Base-by-base conservation (phyloP, 1,140 invertebrate species). In the Dufourea novaeangliae region DNA sequence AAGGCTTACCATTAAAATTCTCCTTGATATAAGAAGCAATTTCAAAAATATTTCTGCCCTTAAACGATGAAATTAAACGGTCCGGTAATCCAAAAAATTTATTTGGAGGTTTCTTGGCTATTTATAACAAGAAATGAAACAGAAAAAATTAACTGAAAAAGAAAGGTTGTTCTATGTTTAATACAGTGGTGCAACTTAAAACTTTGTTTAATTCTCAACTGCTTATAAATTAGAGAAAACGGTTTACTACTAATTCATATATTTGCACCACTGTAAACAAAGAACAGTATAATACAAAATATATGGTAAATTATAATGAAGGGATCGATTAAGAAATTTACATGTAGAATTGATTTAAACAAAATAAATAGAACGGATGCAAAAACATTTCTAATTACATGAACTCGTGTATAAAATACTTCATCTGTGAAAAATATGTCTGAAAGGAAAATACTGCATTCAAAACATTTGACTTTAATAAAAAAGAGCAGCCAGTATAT, bases 11-110 rank as follows among this genome's bases (percentile, higher is more conserved):
- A 88, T 92, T 90, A 69, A 93, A 90, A 91, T 93, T 93, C 86
- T 93, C 91, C 91, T 92, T 91, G 90, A 94, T 90, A 89, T 93
- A 93, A 86, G 92, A 92, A 89, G 93, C 90, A 86, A 94, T 91
- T 90, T 92, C 91, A 86, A 91, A 91, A 88, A 94, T 90, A 88
- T 92, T 92, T 91, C 90, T 93, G 87, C 89, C 85, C 88, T 92
- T 93, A 86, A 94, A 88, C 34, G 91, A 88, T 71, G 93, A 90
- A 86, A 93, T 85, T 87, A 93, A 91, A 88, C 90, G 90, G 82
- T 93, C 91, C 86, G 91, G 89, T 83, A 94, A 90, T 69, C 92
- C 91, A 83, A 87, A 87, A 87, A 88, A 87, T 82, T 90, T 92
- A 91, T 88, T 91, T 73, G 91, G 74, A 46, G 89, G 69, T 92